phyloP scores from a whole-genome alignment of 2,113 vertebrate species.

The Saguinus imperator region DNA sequence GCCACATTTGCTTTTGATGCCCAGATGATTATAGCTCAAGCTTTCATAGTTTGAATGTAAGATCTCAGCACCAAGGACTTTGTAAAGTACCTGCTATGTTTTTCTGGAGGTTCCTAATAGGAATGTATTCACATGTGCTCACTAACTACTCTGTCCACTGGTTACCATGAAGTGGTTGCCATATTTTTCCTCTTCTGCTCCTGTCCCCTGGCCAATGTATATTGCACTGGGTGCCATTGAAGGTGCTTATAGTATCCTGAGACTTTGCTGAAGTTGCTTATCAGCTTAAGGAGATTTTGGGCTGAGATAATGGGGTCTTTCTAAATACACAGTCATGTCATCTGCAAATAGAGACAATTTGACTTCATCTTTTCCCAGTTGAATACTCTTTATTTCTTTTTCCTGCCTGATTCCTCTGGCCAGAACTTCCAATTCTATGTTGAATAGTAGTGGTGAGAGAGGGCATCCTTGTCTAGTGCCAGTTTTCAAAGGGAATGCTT shows the following conservation, averaged over 20 bases:
- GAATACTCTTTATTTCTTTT: too few species aligned
- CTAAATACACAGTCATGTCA: too few species aligned
- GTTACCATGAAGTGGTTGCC: neutral
- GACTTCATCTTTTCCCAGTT: too few species aligned
- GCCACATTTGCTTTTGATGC: slow-evolving; percentile 21
- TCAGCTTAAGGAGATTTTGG: too few species aligned
- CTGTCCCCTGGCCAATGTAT: neutral
- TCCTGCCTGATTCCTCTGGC: too few species aligned
- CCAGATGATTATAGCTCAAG: slow-evolving; percentile 11
- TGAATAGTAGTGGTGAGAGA: too few species aligned
- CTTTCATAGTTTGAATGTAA: neutral
- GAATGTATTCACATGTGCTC: neutral
- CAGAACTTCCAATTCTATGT: too few species aligned
- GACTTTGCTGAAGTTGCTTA: too few species aligned
- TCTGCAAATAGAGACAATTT: too few species aligned
- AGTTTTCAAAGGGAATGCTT: too few species aligned
- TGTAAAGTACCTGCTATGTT: neutral
- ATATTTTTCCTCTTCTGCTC: neutral
- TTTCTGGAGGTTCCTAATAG: neutral
- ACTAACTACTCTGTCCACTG: neutral
- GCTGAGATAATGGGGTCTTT: too few species aligned
- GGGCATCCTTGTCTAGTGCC: too few species aligned
- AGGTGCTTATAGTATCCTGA: neutral
- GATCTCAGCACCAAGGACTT: neutral
- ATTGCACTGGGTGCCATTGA: neutral